Base-by-base conservation (phyloP, 2,888 invertebrate genomes). In the Allygus modestus region DNA sequence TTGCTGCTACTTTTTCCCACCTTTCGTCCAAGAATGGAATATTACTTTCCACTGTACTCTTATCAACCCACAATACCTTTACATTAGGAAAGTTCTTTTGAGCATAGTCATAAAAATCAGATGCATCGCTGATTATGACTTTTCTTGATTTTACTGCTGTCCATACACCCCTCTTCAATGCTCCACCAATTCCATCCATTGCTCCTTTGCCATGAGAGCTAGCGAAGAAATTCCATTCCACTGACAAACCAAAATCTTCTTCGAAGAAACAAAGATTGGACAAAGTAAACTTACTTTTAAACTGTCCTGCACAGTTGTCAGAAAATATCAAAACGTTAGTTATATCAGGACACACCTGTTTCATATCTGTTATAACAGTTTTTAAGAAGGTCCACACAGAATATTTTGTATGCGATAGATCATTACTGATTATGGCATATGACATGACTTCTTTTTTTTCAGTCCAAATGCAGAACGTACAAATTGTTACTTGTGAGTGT, bases 271-370 rank as follows among this genome's bases (percentile, higher is more conserved):
- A 71, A 4, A 71, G 31, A 9, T 26, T 31, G 4, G 33, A 71
- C 33, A 71, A 71, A 9, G 71, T 71, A 31, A 26, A 71, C 17
- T 31, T 71, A 23, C n/a, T n/a, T n/a, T n/a, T n/a, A n/a, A n/a
- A n/a, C n/a, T n/a, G n/a, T n/a, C n/a, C n/a, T n/a, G n/a, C 71
- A 71, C 71, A 71, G 11, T 71, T 71, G 71, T 71, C 71, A 11
- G 71, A 11, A 31, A 71, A 71, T 71, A 71, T 71, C 1, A 26
- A 26, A 2, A 71, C 5, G 28, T 71, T 20, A 11, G 23, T 11
- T 26, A 71, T 31, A 26, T 71, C 31, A 31, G 20, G 33, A 58
- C 61, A 58, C 20, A 28, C 5, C 28, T 9, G 5, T 71, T 71
- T 31, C 2, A 71, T 31, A 71, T 71, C 71, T 7, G 2, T 5